Conservation (phyloP, 37 sponge, comb jelly and placozoan species). For the Hexactinellida sp. region DNA sequence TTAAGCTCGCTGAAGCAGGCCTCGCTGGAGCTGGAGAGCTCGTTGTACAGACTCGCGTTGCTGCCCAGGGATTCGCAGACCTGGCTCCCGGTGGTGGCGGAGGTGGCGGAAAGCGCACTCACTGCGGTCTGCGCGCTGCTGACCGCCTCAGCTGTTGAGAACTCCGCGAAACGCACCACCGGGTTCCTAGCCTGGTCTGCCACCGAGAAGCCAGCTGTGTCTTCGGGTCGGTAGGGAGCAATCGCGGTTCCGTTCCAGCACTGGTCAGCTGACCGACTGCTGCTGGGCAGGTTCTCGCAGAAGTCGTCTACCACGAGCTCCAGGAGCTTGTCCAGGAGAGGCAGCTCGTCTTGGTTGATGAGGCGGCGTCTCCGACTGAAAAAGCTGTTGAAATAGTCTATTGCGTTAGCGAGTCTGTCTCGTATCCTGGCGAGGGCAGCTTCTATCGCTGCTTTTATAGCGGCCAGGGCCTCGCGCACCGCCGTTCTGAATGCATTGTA, state of each 20-base stretch:
- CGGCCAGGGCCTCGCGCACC: not conserved
- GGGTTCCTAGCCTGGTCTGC: not conserved
- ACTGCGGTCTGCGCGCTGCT: not conserved
- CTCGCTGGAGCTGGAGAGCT: not conserved
- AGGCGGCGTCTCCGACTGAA: not conserved
- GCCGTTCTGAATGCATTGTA: not conserved
- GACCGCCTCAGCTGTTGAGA: not conserved
- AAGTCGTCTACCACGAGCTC: not conserved
- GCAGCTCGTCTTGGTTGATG: not conserved
- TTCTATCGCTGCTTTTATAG: not conserved
- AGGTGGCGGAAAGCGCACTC: not conserved
- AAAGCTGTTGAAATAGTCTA: not conserved
- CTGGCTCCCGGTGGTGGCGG: not conserved
- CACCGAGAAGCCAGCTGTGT: not conserved
- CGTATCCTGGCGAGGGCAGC: not conserved
- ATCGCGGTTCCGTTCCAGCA: not conserved
- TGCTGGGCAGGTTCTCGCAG: not conserved
- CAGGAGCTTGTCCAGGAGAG: not conserved
- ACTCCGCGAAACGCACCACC: not conserved
- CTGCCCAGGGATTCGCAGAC: not conserved
- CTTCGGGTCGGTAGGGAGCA: not conserved
- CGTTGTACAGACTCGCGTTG: not conserved
- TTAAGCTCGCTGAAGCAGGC: not conserved
- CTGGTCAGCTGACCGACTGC: not conserved
- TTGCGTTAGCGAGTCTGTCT: not conserved